Conservation (phyloP, 2,888 invertebrate genomes). For the Spicauda simplicius region DNA sequence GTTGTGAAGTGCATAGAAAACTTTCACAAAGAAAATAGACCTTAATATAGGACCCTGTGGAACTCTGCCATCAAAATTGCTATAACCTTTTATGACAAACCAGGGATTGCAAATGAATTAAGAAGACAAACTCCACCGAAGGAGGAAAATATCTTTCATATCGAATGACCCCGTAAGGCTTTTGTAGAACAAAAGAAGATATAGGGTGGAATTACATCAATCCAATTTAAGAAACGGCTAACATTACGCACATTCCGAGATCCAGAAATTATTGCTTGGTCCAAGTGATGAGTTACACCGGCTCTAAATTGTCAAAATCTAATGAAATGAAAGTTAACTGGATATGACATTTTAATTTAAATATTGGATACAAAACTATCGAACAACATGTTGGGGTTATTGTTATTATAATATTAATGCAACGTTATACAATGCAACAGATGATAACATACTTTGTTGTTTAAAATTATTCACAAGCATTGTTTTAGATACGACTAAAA, state of each 20-base stretch:
- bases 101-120: constrained; percentile 33
- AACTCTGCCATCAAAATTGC: constrained; percentile 17
- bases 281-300: constrained; percentile 24
- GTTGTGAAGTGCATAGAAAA: constrained; percentile 5
- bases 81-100: constrained; percentile 27
- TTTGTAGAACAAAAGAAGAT: constrained; percentile 50
- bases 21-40: constrained; percentile 18
- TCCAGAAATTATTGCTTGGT: constrained; percentile 60
- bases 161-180: constrained; percentile 32
- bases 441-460: too few species aligned
- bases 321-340: too few species aligned
- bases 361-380: too few species aligned
- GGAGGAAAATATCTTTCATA: constrained; percentile 33
- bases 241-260: constrained; percentile 69
- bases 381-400: too few species aligned
- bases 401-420: too few species aligned
- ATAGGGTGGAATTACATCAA: constrained; percentile 73
- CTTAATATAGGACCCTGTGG: constrained; percentile 16
- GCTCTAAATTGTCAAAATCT: too few species aligned
- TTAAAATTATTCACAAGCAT: too few species aligned
- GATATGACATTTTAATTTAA: too few species aligned
- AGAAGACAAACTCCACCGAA: constrained; percentile 23
- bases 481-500: too few species aligned
- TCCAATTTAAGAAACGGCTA: constrained; percentile 76
- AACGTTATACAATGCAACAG: too few species aligned